Evolutionary conservation across 2,113 vertebrate genomes (phyloP).

Genomic region (Salvator merianae): DNA sequence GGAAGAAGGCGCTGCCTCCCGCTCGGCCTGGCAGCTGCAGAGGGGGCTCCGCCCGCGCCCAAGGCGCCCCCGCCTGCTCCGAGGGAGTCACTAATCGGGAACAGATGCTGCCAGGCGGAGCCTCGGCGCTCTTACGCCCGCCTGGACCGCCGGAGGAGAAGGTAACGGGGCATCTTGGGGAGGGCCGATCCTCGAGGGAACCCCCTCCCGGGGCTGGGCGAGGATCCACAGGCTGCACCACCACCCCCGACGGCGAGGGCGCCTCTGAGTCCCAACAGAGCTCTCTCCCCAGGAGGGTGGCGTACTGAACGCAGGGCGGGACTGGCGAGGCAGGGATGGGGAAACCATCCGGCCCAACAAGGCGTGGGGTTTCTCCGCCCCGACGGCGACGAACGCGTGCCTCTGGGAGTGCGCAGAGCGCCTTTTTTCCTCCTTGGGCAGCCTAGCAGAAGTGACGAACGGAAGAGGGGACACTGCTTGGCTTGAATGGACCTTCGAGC

Average conservation of each 20-base stretch:
- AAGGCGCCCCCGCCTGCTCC: background rate
- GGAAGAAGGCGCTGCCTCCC: background rate
- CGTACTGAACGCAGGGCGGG: too few relatives aligned
- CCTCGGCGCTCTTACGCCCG: background rate
- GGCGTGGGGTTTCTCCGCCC: too few relatives aligned
- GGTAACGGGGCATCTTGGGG: background rate
- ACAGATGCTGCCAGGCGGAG: constrained; percentile 1
- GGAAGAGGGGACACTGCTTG: too few relatives aligned
- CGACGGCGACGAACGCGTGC: too few relatives aligned
- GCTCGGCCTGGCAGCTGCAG: background rate
- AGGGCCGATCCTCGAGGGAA: background rate
- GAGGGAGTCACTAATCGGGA: constrained; percentile 9
- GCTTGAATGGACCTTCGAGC: too few relatives aligned
- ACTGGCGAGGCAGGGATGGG: too few relatives aligned
- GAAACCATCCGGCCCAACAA: too few relatives aligned
- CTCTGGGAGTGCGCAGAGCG: background rate
- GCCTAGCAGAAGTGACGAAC: too few relatives aligned
- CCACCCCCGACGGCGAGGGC: background rate
- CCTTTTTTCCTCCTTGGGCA: background rate
- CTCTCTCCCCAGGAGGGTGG: background rate
- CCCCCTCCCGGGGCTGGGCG: background rate
- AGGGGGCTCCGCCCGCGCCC: background rate
- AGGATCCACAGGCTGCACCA: too few relatives aligned
- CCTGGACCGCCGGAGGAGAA: background rate
- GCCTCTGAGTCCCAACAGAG: background rate